Percentiles rank a stretch among this genome's conserved stretches.
Evolutionary conservation across 2,888 invertebrate species (phyloP).

Genomic region (Saturnia japonica): DNA sequence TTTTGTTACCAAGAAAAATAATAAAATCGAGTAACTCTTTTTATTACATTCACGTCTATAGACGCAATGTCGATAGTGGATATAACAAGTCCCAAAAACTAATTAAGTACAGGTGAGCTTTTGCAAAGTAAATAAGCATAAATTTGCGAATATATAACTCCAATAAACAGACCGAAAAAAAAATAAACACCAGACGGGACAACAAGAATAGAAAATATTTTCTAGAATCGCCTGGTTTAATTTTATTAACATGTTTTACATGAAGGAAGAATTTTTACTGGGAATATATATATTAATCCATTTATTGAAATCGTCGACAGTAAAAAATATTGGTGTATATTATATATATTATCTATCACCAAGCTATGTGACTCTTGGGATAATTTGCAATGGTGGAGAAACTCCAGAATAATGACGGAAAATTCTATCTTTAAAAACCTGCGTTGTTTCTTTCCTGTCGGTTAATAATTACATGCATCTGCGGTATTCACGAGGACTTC

Average conservation of each 20-base stretch:
- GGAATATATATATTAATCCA: no score
- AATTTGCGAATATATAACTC: not conserved
- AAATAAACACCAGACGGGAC: not conserved
- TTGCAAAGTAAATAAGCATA: not conserved
- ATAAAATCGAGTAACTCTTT: not conserved
- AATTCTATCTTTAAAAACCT: not conserved
- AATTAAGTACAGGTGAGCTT: not conserved
- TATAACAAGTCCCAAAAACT: not conserved
- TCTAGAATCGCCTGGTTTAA: no score
- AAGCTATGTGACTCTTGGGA: not conserved
- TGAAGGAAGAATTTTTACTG: no score
- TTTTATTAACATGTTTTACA: no score
- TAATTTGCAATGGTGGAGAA: no score
- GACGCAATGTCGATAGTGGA: not conserved
- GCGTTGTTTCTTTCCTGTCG: not conserved
- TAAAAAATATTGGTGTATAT: no score
- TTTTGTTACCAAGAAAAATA: slow-evolving; percentile 10
- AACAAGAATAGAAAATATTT: no score
- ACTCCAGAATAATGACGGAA: not conserved
- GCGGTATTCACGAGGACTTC: not conserved
- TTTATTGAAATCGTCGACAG: no score
- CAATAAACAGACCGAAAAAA: not conserved
- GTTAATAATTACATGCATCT: not conserved
- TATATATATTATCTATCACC: not conserved
- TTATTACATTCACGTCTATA: slow-evolving; percentile 7